phyloP scores from a whole-genome alignment of 2,888 invertebrate genomes.

The Idaea biselata region DNA sequence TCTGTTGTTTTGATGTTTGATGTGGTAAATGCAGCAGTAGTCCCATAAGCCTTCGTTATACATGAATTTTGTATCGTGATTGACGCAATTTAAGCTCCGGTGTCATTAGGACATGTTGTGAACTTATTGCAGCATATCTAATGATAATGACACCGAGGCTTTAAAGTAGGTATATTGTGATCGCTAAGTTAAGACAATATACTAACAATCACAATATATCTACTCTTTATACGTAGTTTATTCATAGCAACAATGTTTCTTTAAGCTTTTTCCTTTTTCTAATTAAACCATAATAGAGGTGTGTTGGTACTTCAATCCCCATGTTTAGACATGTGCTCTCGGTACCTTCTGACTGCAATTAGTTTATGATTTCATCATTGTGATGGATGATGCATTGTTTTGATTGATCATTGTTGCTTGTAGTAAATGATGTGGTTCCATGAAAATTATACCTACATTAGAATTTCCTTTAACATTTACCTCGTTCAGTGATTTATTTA shows the following conservation, averaged over 20 bases:
- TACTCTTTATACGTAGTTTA: too few relatives aligned
- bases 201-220: too few relatives aligned
- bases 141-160: too few relatives aligned
- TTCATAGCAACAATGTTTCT: background rate
- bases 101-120: too few relatives aligned
- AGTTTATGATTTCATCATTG: background rate
- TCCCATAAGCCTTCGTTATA: background rate
- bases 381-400: background rate
- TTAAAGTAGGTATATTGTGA: too few relatives aligned
- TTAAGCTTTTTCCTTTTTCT: background rate
- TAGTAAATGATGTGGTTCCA: constrained; percentile 5
- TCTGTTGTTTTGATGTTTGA: constrained; percentile 37
- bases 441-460: background rate
- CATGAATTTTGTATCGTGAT: background rate
- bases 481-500: constrained; percentile 12
- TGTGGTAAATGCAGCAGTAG: background rate
- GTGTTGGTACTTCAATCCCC: background rate
- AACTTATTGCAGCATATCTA: too few relatives aligned
- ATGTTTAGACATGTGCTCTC: background rate
- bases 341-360: background rate
- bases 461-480: background rate
- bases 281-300: background rate
- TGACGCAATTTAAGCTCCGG: background rate
- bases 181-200: too few relatives aligned
- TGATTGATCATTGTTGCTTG: constrained; percentile 5